Evolutionary conservation across 2,888 invertebrate genomes (phyloP), one percentile per base, ranked within the genome.

Genomic region (Carpatolechia fugitivella): DNA sequence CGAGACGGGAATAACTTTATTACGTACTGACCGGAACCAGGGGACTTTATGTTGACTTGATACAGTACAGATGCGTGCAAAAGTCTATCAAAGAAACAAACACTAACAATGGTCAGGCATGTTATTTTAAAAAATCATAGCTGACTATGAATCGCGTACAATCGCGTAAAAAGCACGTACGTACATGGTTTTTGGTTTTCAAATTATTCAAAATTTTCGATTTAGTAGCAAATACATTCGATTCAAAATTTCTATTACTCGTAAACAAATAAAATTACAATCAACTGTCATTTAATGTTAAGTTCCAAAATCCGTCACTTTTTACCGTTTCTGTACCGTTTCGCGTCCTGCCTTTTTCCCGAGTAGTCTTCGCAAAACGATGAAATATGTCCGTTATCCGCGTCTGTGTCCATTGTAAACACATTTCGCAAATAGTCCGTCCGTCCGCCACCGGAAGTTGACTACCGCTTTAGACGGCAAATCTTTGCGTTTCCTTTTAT

Each of bases 1-100:
- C 90, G 89, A 87, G 82, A 85, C 78, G 85, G 74, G 85, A 90
- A 89, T 89, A 88, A 90, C 88, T 90, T 90, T 90, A 90, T 90
- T 90, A 90, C 84, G 85, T 84, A 87, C 80, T 88, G 87, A 89
- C 87, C 90, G 90, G 89, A 90, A 80, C 75, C 74, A 63, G 76
- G 74, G 76, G 74, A 74, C 68, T 70, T 63, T 66, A 60, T 63
- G 65, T 59, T 61, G 61, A 13, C 62, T 68, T 66, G 54, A 56
- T 58, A 31, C 50, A 35, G 30, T 72, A 83, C 74, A 59, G 56
- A 67, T 61, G 55, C 10, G 35, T 0, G 56, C 69, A 70, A 49
- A 81, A 74, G 66, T 50, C n/a, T 31, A 70, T 60, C 52, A 31
- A 44, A n/a, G n/a, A n/a, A n/a, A n/a, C n/a, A n/a, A n/a, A n/a